phyloP scores from a whole-genome alignment of 2,888 invertebrate genomes.

The Stratiomys singularior region DNA sequence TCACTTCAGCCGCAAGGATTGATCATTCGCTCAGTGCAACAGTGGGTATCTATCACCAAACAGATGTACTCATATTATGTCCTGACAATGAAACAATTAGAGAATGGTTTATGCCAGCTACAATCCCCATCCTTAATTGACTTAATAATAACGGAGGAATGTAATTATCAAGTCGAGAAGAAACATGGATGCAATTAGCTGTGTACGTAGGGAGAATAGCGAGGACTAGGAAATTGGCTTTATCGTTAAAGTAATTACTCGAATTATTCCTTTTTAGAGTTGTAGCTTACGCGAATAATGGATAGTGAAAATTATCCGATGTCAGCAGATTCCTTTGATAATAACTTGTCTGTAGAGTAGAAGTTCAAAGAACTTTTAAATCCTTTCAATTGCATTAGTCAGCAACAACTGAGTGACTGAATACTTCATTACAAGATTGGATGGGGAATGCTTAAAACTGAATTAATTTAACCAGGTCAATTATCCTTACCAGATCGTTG shows the following conservation, averaged over 20 bases:
- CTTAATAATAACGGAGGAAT: background rate
- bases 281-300: background rate
- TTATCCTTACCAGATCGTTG: no score
- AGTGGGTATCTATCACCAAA: no score
- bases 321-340: background rate
- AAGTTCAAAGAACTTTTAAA: no score
- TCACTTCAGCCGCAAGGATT: no score
- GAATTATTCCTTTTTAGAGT: background rate
- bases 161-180: no score
- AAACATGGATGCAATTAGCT: slow-evolving; percentile 17
- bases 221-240: background rate
- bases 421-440: no score
- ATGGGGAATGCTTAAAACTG: no score
- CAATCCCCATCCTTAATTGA: background rate
- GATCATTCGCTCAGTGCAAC: no score
- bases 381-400: no score
- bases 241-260: slow-evolving; percentile 7
- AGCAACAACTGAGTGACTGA: no score
- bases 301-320: background rate
- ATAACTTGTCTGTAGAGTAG: background rate
- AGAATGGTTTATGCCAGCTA: slow-evolving; percentile 8
- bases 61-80: background rate
- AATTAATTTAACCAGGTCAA: no score
- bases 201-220: background rate
- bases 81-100: slow-evolving; percentile 22